phyloP scores from a whole-genome alignment of 2,888 invertebrate genomes.

The Drosophila flavopinicola region DNA sequence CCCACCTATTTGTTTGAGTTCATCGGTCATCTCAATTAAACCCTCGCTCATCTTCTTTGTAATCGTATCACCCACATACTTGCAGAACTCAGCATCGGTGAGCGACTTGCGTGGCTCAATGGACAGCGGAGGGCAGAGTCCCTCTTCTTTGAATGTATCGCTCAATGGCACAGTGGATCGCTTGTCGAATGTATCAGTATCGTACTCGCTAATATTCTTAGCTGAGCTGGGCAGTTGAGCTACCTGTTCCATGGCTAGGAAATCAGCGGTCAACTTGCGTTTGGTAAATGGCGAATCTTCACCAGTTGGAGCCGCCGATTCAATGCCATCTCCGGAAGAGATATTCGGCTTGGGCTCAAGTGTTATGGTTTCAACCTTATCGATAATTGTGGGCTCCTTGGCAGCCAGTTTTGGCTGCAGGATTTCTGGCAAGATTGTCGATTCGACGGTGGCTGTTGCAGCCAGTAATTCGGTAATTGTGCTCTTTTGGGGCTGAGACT shows the following conservation, averaged over 20 bases:
- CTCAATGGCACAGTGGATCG: conserved; percentile 45
- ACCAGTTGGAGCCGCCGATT: conserved; percentile 73
- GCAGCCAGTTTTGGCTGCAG: conserved; percentile 30
- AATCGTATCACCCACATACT: conserved; percentile 83
- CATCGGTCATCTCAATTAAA: conserved; percentile 81
- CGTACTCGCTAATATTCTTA: conserved; percentile 25
- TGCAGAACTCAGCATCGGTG: conserved; percentile 84
- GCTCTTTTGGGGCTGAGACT: conserved; percentile 31
- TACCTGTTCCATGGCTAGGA: conserved; percentile 66
- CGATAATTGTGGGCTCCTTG: conserved; percentile 4
- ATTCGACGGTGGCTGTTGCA: conserved; percentile 30
- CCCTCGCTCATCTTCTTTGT: conserved; percentile 84
- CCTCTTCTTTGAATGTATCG: conserved; percentile 47
- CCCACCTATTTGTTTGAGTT: conserved; percentile 77
- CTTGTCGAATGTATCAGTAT: conserved; percentile 52
- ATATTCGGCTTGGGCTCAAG: conserved; percentile 7
- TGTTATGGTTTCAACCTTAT: conserved; percentile 2
- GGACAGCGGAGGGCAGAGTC: conserved; percentile 60
- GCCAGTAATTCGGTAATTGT: conserved; percentile 38
- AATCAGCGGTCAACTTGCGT: conserved; percentile 67
- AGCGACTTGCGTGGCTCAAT: conserved; percentile 81
- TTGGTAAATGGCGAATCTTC: conserved; percentile 55
- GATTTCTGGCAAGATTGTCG: conserved; percentile 35
- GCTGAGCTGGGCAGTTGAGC: conserved; percentile 34
- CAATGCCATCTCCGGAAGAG: conserved; percentile 72